Evolutionary conservation across 2,888 invertebrate genomes (phyloP).

Genomic region (Quadroppia sp.): DNA sequence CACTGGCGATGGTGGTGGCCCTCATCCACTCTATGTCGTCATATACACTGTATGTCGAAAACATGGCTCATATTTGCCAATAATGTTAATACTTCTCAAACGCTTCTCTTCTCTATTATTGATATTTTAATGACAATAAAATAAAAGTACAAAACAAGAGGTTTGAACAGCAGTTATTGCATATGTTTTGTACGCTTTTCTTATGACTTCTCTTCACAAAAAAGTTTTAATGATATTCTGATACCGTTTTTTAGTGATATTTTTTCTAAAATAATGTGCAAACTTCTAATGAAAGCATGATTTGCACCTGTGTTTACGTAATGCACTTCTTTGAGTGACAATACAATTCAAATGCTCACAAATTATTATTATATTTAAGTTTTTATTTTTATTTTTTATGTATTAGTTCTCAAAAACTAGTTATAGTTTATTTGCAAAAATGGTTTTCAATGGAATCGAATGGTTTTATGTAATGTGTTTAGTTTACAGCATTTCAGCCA

Average conservation of each 20-base stretch:
- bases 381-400: neutral
- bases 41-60: neutral
- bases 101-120: conserved; percentile 32
- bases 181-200: conserved; percentile 26
- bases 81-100: conserved; percentile 9
- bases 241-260: neutral
- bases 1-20: neutral
- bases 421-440: neutral
- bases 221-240: conserved; percentile 24
- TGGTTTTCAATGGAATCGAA: too few species aligned
- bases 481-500: neutral
- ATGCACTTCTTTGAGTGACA: conserved; percentile 38
- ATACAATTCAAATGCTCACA: conserved; percentile 6
- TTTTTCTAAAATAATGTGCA: conserved; percentile 14
- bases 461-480: conserved; percentile 1
- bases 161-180: conserved; percentile 33
- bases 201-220: conserved; percentile 19
- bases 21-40: conserved; percentile 7
- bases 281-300: conserved; percentile 22
- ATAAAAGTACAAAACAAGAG: conserved; percentile 31
- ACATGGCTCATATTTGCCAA: neutral
- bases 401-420: conserved; percentile 8
- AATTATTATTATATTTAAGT: conserved; percentile 27
- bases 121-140: conserved; percentile 35
- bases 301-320: conserved; percentile 37